A percentile compares a stretch with the other conserved stretches of the same genome.
These are phyloP conservation scores for Drosophila varians DNA, from an alignment of 1,140 invertebrate species.

Conservation along the genomic window DNA sequence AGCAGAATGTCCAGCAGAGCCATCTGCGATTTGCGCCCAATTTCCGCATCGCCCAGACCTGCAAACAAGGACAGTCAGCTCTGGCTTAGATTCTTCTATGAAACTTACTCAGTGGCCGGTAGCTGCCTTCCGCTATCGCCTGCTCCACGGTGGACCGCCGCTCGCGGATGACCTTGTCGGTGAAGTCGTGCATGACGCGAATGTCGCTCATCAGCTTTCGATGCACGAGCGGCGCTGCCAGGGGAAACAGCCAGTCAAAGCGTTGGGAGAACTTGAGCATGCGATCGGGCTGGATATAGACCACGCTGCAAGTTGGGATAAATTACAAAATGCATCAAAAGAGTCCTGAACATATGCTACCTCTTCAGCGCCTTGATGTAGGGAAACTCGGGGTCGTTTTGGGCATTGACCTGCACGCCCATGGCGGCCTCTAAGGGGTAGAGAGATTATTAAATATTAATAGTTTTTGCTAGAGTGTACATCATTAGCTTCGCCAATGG, in stretches of 20 bases:
- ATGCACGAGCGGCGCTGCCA: slow-evolving; percentile 40
- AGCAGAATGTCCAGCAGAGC: slow-evolving; percentile 92
- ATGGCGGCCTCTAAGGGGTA: slow-evolving; percentile 87
- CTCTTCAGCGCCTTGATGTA: slow-evolving; percentile 86
- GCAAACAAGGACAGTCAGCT: background rate
- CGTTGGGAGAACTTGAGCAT: slow-evolving; percentile 63
- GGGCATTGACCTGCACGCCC: slow-evolving; percentile 87
- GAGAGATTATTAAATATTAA: background rate
- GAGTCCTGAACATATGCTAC: slow-evolving; percentile 44
- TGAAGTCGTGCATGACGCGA: slow-evolving; percentile 72
- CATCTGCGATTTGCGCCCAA: slow-evolving; percentile 86
- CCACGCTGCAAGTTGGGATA: slow-evolving; percentile 28
- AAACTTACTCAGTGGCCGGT: slow-evolving; percentile 57
- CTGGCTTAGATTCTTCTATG: slow-evolving; percentile 5
- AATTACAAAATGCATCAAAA: background rate
- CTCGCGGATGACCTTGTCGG: slow-evolving; percentile 72
- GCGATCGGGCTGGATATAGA: slow-evolving; percentile 64
- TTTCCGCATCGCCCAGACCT: slow-evolving; percentile 58
- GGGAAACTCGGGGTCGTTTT: slow-evolving; percentile 85
- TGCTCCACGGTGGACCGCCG: slow-evolving; percentile 46
- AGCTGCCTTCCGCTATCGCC: slow-evolving; percentile 58
- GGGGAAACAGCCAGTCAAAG: slow-evolving; percentile 61
- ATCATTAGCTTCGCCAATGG: background rate
- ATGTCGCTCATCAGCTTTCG: slow-evolving; percentile 52
- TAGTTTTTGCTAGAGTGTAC: background rate